Evolutionary conservation across 2,888 invertebrate species (phyloP), one percentile per base, ranked within the genome.

Genomic region (Xestia rhomboidea): DNA sequence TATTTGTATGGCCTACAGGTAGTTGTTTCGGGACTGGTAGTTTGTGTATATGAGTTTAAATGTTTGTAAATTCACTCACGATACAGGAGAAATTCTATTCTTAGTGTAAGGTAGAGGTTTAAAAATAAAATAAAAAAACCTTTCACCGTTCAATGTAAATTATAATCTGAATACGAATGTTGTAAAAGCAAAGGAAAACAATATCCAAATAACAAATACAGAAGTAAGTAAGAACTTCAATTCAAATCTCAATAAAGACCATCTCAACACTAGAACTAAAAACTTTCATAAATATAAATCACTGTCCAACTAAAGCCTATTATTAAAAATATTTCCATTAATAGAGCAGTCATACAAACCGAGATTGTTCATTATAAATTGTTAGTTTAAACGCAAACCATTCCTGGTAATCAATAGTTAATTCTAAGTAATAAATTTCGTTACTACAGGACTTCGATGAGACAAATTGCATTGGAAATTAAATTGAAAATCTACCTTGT

Each of bases 401-500:
- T 90, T 89, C 89, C 81, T 89, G 86, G 89, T 93, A 93, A 94
- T 93, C 93, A 91, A 92, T 91, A 91, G 89, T 92, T 94, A 94
- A 94, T 93, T 93, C 89, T 89, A 87, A 82, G 90, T 90, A 90
- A 93, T 94, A 94, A 94, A 95, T 95, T 92, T 91, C 83, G 83
- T 85, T 88, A 85, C 85, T 88, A 89, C 89, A 90, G 91, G 88
- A 90, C 88, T 89, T 82, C 81, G 82, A 75, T 75, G 82, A 89
- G 88, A 89, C 90, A 89, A 90, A 91, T 88, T 83, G 81, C 84
- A 76, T 72, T 67, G 51, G 44, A 78, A 64, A 60, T 64, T 6
- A 81, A 75, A 79, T 57, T 49, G 2, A 87, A 84, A 76, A 75
- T 76, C 64, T 67, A 85, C 89, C 87, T 83, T 91, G 85, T 73